Base-by-base conservation (phyloP, 2,888 invertebrate genomes). In the Coleophora flavipennella region DNA sequence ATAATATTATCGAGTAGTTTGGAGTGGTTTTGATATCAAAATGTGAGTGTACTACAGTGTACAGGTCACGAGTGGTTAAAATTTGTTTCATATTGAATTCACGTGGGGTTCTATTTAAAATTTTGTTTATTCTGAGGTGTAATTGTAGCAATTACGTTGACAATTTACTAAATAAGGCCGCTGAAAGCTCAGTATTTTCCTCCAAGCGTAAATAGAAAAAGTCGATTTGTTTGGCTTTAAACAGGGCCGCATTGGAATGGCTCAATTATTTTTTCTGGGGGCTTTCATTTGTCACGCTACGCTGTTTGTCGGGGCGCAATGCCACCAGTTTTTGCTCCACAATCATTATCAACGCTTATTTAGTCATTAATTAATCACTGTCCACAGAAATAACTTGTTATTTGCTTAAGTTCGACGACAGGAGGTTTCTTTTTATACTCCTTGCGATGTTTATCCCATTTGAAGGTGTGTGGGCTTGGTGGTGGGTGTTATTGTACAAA, bases 301-400 rank as follows among this genome's bases (percentile, higher is more conserved):
- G 53, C 49, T 53, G 45, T 50, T 53, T 53, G 41, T 46, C 46
- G 51, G 40, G 20, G 20, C 20, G 20, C 20, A 3, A 20, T 4
- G 20, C 51, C 58, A 29, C 45, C 56, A 63, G 56, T 73, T 78
- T 71, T 71, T 69, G 63, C 54, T 13, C 33, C 27, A 53, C 47
- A 73, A 75, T 78, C 69, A 63, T 79, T 79, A 80, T 79, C 77
- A 66, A 50, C 61, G 68, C 60, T 77, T 79, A 77, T 77, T 77
- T 74, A 67, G 62, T 74, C 73, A 72, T 72, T 78, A 76, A 81
- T 83, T 78, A 73, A 64, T 79, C 78, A 72, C 63, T 74, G 76
- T 77, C 74, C 56, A 42, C 58, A 57, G 65, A 73, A 76, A 78
- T 74, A 71, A 72, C 68, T 61, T 63, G 62, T 60, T 58, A 51